Base-by-base conservation (phyloP, 2,113 vertebrate genomes). In the Toxotes jaculatrix region DNA sequence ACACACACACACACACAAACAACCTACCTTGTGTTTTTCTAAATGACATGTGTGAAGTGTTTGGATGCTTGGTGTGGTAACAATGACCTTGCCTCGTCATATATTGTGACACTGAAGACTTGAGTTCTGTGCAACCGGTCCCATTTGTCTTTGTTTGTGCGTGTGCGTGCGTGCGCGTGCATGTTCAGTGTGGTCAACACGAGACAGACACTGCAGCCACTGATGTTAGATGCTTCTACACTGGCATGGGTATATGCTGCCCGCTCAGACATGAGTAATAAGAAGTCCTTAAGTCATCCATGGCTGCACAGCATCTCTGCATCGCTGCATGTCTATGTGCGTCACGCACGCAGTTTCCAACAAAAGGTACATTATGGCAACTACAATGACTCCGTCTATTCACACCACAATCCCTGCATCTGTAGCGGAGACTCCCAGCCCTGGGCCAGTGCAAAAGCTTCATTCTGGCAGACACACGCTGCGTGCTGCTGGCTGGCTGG, bases 301-400 rank as follows among this genome's bases (percentile, higher is more conserved):
- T 57, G 65, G 43, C 43, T 19, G 83, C 70, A 61, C 84, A 86
- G 66, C 88, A 83, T 80, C 72, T 77, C 73, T 38, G 60, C 43
- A 57, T 83, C 75, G 1, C 77, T 40, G 67, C 63, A 2, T 17
- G 79, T 74, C 53, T 63, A 31, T 65, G 86, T 89, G 89, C 88
- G 91, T 91, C 86, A 88, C 72, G 38, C 80, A 34, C 63, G 42
- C 82, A 64, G 32, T 17, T 68, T 49, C 5, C 10, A 78, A 92
- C 90, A 93, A 71, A 88, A 80, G 88, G 38, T 71, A 86, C 87
- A 92, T 86, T 90, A 86, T 90, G 55, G 73, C 65, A 60, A 72
- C 76, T 62, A 92, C 91, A 93, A 93, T 89, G 89, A 61, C 60
- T 77, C 78, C 79, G 76, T 89, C 79, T 88, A 87, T 89, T 79